These are phyloP conservation scores for Menidia menidia DNA, from an alignment of 2,797 vertebrate species.

Conservation along the genomic window DNA sequence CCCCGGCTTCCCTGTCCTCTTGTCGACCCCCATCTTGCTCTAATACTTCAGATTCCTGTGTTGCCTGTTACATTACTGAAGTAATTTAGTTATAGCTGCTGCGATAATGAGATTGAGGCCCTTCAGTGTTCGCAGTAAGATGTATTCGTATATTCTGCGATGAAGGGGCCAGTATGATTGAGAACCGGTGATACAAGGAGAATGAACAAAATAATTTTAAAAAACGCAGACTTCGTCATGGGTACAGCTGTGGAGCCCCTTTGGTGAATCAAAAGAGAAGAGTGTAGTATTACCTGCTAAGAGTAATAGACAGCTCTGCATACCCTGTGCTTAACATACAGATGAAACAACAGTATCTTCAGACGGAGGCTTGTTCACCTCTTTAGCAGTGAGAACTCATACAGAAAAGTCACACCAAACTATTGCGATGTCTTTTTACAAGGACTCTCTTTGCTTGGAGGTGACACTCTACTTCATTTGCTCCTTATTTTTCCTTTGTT, in stretches of 20 bases:
- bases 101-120: no score
- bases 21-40: no score
- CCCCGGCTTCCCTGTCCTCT: no score
- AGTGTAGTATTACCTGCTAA: no score
- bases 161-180: background rate
- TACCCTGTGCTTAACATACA: background rate
- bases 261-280: no score
- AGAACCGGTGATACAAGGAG: background rate
- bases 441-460: background rate
- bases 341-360: background rate
- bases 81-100: no score
- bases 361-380: background rate
- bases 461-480: background rate
- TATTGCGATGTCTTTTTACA: background rate
- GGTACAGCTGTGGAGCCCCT: no score
- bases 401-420: background rate
- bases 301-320: background rate
- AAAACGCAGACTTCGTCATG: background rate
- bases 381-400: background rate
- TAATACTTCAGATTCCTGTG: no score
- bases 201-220: background rate
- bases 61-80: no score
- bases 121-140: no score
- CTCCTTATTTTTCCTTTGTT: background rate
- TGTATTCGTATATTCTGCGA: background rate